Base-by-base conservation (phyloP, 2,113 vertebrate species). In the Tapirus terrestris region DNA sequence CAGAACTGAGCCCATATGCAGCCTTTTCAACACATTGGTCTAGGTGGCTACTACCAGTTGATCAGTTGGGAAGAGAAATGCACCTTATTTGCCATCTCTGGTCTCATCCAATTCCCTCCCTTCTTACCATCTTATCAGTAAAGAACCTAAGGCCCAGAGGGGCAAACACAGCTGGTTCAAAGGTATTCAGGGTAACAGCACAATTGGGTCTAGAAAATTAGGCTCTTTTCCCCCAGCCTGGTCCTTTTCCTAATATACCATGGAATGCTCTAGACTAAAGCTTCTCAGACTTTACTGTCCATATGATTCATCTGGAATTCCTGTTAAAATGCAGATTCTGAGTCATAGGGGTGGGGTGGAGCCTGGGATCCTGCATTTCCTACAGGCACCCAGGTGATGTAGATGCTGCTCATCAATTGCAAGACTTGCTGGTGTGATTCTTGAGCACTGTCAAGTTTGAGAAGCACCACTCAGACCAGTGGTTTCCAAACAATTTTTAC, bases 351-450 rank as follows among this genome's bases (percentile, higher is more conserved):
- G 45, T 31, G 6, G 29, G 58, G 13, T 0, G 2, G 63, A 60
- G 8, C 43, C 58, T 58, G 58, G 76, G 75, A 58, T 0, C 67
- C 76, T 39, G 31, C 36, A 4, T 70, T 51, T 39, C 63, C 70
- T 60, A 2, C n/a, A 8, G 25, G 29, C 2, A 6, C 31, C 36
- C 9, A 2, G 70, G n/a, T 3, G 5, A 27, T 29, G 4, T 51
- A 0, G 5, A 3, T 1, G 43, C 56, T 12, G 10, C 12, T 53
- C 10, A 9, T 17, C 16, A 25, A 14, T 5, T n/a, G 17, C 45
- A 18, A 72, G 73, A 45, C n/a, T 31, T n/a, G 43, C 56, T 21
- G 18, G 56, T 8, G 36, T 51, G 67, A 67, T 65, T 63, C 81
- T 83, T 4, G 36, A 36, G 63, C 12, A 1, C 0, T 2, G 2